Evolutionary conservation across 1,140 invertebrate genomes (phyloP).

Genomic region (Oedothorax gibbosus): DNA sequence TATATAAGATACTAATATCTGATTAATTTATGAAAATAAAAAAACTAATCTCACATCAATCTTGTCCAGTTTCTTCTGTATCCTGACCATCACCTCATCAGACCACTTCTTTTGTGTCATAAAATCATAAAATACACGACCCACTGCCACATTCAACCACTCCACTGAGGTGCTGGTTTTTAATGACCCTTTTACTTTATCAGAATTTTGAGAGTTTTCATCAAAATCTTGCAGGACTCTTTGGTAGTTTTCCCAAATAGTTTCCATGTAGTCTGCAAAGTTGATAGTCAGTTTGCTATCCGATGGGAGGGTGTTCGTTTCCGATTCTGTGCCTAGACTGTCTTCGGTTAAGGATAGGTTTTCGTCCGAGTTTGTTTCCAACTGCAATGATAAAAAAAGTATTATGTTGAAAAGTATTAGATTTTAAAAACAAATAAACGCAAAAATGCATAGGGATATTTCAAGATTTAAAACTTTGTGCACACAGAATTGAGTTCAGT

Average conservation of each 20-base stretch:
- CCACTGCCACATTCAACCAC: conserved; percentile 83
- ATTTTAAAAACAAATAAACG: too few species aligned
- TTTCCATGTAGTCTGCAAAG: conserved; percentile 17
- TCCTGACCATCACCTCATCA: conserved; percentile 75
- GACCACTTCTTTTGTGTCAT: conserved; percentile 76
- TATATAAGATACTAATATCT: too few species aligned
- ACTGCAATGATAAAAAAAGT: not conserved
- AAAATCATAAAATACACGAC: conserved; percentile 82
- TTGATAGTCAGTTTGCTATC: not conserved
- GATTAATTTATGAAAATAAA: not conserved
- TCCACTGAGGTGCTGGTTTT: not conserved
- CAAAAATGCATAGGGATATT: too few species aligned
- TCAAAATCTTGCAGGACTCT: not conserved
- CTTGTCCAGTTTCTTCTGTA: conserved; percentile 87
- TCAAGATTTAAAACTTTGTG: too few species aligned
- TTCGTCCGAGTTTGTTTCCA: conserved; percentile 30
- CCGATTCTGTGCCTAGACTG: not conserved
- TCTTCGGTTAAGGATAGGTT: conserved; percentile 1
- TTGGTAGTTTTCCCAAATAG: conserved; percentile 21
- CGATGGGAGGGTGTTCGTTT: not conserved
- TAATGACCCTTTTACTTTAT: conserved; percentile 28
- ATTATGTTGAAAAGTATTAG: too few species aligned
- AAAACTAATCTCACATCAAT: conserved; percentile 74
- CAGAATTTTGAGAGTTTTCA: conserved; percentile 1
- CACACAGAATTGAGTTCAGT: too few species aligned